Base-by-base conservation (phyloP, 2,888 invertebrate genomes). In the Tholera decimalis region DNA sequence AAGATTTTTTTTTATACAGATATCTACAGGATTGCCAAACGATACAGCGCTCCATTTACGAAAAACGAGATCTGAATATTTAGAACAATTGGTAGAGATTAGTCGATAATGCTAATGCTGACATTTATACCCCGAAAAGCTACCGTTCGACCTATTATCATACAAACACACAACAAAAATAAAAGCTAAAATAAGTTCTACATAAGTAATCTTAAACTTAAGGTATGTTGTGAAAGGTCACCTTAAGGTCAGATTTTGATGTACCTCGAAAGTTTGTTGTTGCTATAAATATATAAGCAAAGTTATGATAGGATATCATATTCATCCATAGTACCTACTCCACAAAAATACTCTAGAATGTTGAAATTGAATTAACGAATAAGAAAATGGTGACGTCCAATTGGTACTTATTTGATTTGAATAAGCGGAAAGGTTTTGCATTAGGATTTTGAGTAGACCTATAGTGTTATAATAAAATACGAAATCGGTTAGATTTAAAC, bases 161-260 rank as follows among this genome's bases (percentile, higher is more conserved):
- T 44, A 37, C 44, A 9, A 66, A 68, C 7, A 9, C 39, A 35
- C n/a, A 62, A 53, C 39, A 39, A 53, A 39, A 71, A 62, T 30
- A 70, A 35, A 26, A 50, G 11, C 22, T 35, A n/a, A 24, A 20
- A 51, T n/a, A 62, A 54, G 20, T 47, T 54, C 18, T 47, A 33
- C 24, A 5, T 15, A 30, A 20, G n/a, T 47, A 54, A 30, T 70
- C 20, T 20, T 35, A 13, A 70, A 61, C 44, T 71, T 30, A 24
- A 33, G 20, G 22, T 39, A 46, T 30, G 28, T 35, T 65, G 39
- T 33, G 13, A 68, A 72, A 68, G 72, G 28, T 63, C 39, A 41
- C 18, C 28, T 15, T 11, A 37, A 57, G 44, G 37, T 20, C 22
- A 37, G 7, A 35, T 51, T 35, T 71, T 28, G 13, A 7, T 6